Evolutionary conservation across 2,888 invertebrate genomes (phyloP), one percentile per base, ranked within the genome.

Genomic region (Fragum whitleyi): DNA sequence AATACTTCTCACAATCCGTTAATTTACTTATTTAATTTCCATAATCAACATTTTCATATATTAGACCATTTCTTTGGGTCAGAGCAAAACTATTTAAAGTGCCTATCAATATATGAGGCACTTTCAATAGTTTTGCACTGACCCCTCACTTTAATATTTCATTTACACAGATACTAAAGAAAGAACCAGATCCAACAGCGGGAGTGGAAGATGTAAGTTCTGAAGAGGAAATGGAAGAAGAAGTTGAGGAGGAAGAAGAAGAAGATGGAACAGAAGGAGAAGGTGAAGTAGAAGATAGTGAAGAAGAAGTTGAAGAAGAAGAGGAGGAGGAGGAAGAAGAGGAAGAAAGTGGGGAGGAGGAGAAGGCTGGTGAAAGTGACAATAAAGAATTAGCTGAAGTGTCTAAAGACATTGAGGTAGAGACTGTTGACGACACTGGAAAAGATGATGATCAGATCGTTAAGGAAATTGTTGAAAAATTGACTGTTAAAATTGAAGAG

Each of bases 221-320:
- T 32, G 47, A 47, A 47, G 47, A 47, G 47, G 19, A 14, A n/a
- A 19, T n/a, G 2, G 47, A 47, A 47, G 47, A 47, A 16, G 47
- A 47, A n/a, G n/a, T n/a, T n/a, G 90, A 91, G 21, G 77, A 69
- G 11, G 80, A 79, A 0, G 79, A 79, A 21, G 83, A 79, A 21
- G 74, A 74, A 28, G 85, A 80, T 7, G 68, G 23, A 19, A 73
- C 3, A 67, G 57, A 57, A 26, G 57, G 80, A 53, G 83, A 76
- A 29, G 81, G 76, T n/a, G 84, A 77, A 59, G 69, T 47, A 14
- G 70, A 68, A 23, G 88, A 91, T 47, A 89, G 91, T 28, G 77
- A 69, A 11, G 80, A 78, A 0, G 79, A 79, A 14, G 83, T 77
- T 19, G 74, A 75, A 36, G 85, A 80, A 9, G 68, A 32, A 16